Base-by-base conservation (phyloP, 2,888 invertebrate genomes). In the Lycophotia porphyrea region DNA sequence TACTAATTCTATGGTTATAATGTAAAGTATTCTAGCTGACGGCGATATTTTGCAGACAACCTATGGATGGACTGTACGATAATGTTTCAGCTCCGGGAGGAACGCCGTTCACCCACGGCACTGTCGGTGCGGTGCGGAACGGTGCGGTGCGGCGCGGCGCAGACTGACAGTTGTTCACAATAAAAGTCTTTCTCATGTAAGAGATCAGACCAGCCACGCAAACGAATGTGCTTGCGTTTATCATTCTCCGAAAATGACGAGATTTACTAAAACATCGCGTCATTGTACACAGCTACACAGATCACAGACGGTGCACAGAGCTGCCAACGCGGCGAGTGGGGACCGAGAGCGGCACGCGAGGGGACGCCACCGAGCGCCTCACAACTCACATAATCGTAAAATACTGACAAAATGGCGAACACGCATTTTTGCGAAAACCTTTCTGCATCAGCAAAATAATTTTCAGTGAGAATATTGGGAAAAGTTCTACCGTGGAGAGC, bases 381-480 rank as follows among this genome's bases (percentile, higher is more conserved):
- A 55, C 55, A 55, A 27, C 69, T n/a, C 71, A 77, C 55, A 67
- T 73, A 13, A 78, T 60, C 81, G 66, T 78, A 78, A 74, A 82
- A 73, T 70, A 70, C 66, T 68, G 60, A 71, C 63, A 64, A 74
- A 69, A 74, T 69, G 74, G 64, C 70, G 34, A 69, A 60, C 71
- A 71, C 64, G 65, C 74, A 75, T 61, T 71, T 81, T 74, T 69
- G 61, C 75, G 24, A 27, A 71, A 69, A 83, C 68, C 74, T 82
- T 82, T 74, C 68, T 69, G 65, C 61, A 69, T 82, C 83, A 83
- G 74, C 78, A 82, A 81, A 81, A 73, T 78, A 71, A 73, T 63
- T 73, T 71, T 64, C 31, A 31, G 66, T n/a, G n/a, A 55, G 64
- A 72, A 82, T 71, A 81, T 80, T 68, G 65, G 65, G 27, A n/a